A percentile compares a stretch with the other conserved stretches of the same genome.
Conservation (phyloP, 2,888 invertebrate species). For the Lysandra coridon region DNA sequence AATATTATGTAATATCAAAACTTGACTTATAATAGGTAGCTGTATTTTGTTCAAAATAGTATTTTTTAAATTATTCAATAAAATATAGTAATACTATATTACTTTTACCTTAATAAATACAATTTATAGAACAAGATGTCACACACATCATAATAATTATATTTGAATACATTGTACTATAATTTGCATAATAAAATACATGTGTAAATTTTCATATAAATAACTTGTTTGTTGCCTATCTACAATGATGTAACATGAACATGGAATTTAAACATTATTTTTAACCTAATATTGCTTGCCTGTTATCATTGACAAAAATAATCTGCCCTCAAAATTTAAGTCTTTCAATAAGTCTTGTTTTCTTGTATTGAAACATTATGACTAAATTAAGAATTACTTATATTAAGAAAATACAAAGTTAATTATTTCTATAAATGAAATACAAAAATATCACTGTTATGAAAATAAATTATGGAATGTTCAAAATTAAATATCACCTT, state of each 20-base stretch:
- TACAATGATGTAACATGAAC: neutral
- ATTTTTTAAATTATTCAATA: neutral
- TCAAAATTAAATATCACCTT: slow-evolving; percentile 33
- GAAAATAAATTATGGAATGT: slow-evolving; percentile 36
- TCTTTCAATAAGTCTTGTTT: slow-evolving; percentile 12
- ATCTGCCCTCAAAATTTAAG: neutral
- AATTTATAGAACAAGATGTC: neutral
- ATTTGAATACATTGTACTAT: neutral
- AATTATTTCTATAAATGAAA: neutral
- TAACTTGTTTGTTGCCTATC: neutral
- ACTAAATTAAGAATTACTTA: neutral
- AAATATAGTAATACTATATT: neutral
- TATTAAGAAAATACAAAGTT: neutral
- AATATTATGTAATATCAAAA: neutral
- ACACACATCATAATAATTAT: neutral
- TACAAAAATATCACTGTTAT: slow-evolving; percentile 4
- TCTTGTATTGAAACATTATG: neutral
- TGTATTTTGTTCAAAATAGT: neutral
- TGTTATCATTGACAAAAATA: neutral
- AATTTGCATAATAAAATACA: neutral
- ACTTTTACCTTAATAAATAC: neutral
- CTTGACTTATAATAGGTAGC: neutral
- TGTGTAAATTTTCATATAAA: neutral
- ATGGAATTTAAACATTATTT: neutral
- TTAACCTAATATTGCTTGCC: slow-evolving; percentile 3